Evolutionary conservation across 2,888 invertebrate genomes (phyloP).

Genomic region (Nomada ferruginata): DNA sequence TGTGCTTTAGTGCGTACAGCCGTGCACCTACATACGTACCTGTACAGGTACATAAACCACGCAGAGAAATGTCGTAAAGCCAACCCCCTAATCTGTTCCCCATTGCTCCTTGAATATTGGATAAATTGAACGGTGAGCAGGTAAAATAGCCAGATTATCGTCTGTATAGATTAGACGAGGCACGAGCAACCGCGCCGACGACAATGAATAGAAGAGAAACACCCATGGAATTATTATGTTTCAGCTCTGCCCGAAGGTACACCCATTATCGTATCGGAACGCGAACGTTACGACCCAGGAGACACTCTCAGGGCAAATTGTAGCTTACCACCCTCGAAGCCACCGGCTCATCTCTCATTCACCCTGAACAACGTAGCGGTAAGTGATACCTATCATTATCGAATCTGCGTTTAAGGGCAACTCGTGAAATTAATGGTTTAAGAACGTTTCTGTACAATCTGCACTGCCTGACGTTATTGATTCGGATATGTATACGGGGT

Average conservation of each 20-base stretch:
- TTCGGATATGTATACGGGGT: neutral
- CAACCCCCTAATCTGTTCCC: slow-evolving; percentile 8
- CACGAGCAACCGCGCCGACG: slow-evolving; percentile 24
- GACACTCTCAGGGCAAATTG: slow-evolving; percentile 92
- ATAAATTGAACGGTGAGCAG: slow-evolving; percentile 56
- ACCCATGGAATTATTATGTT: slow-evolving; percentile 82
- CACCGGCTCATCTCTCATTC: slow-evolving; percentile 90
- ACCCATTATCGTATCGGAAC: slow-evolving; percentile 90
- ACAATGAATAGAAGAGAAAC: slow-evolving; percentile 51
- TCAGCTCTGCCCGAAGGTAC: slow-evolving; percentile 90
- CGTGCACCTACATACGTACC: neutral
- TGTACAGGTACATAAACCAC: neutral
- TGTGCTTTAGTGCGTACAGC: neutral
- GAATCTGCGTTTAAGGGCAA: slow-evolving; percentile 44
- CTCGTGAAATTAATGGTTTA: slow-evolving; percentile 47
- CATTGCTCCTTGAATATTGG: slow-evolving; percentile 49
- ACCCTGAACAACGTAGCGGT: slow-evolving; percentile 92
- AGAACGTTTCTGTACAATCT: slow-evolving; percentile 5
- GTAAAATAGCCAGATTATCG: slow-evolving; percentile 54
- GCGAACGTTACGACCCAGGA: slow-evolving; percentile 90
- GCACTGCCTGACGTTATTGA: neutral
- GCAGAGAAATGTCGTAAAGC: slow-evolving; percentile 13
- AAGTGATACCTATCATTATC: slow-evolving; percentile 83
- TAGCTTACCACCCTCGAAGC: slow-evolving; percentile 91
- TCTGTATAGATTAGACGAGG: slow-evolving; percentile 14